These are phyloP conservation scores for Halisarca cf. caerulea DNA, from an alignment of 37 sponge, comb jelly and placozoan genomes.

Conservation along the genomic window DNA sequence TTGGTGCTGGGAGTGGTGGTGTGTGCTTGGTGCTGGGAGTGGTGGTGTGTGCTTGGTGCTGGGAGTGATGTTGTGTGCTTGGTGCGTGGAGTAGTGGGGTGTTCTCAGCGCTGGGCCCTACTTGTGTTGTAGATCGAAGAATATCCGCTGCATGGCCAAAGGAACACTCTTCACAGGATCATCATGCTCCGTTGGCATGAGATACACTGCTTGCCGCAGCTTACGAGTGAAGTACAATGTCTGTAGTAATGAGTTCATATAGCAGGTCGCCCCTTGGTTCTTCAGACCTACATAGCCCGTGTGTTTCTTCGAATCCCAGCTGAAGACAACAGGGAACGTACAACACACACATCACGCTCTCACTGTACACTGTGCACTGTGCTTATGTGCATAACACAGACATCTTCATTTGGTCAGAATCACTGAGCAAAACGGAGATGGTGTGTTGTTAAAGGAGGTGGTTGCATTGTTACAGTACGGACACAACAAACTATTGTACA, in stretches of 20 bases:
- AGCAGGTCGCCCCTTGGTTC: conserved; percentile 99
- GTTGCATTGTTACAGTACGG: not conserved
- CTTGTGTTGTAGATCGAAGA: conserved; percentile 96
- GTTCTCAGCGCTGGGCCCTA: not conserved
- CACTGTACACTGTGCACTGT: too few species aligned
- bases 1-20: too few species aligned
- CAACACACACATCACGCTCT: too few species aligned
- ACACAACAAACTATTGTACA: conserved; percentile 18
- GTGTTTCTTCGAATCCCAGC: conserved; percentile 97
- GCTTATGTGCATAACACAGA: too few species aligned
- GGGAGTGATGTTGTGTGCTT: too few species aligned
- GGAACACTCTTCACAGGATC: conserved; percentile 92
- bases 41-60: too few species aligned
- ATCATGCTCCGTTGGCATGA: conserved; percentile 95
- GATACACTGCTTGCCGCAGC: conserved; percentile 96
- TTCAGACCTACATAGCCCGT: conserved; percentile 97
- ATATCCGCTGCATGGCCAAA: conserved; percentile 95
- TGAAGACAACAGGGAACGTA: conserved; percentile 2
- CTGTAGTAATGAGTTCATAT: conserved; percentile 99
- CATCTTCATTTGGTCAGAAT: too few species aligned
- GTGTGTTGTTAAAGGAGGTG: too few species aligned
- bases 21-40: too few species aligned
- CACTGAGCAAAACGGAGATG: too few species aligned
- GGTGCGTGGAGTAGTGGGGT: not conserved
- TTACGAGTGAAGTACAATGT: conserved; percentile 92